Evolutionary conservation across 2,113 vertebrate genomes (phyloP).

Genomic region (Cynopterus brachyotis): DNA sequence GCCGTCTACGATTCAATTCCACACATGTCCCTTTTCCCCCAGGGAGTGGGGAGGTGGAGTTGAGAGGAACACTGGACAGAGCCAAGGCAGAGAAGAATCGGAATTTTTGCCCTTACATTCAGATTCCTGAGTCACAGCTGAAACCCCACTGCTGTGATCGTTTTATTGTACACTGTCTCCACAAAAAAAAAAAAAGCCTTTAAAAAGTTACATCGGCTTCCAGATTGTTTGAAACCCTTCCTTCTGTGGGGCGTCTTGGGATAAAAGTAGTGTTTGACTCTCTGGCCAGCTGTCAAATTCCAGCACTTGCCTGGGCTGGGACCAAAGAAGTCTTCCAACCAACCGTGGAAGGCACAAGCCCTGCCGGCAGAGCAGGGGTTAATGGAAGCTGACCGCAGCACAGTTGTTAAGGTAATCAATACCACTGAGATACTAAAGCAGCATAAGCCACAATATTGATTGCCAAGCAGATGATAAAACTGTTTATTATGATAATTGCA

Average conservation of each 20-base stretch:
- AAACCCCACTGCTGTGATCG: background rate
- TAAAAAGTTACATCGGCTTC: constrained; percentile 5
- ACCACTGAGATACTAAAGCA: constrained; percentile 97
- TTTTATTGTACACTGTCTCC: background rate
- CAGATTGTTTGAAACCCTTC: background rate
- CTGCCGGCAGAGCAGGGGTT: constrained; percentile 80
- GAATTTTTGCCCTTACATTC: background rate
- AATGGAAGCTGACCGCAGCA: constrained; percentile 90
- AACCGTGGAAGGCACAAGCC: background rate
- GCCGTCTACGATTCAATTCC: background rate
- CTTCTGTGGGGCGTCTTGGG: background rate
- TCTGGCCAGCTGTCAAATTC: constrained; percentile 33
- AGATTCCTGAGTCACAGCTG: background rate
- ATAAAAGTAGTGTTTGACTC: background rate
- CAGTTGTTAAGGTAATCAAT: constrained; percentile 96
- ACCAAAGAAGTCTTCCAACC: background rate
- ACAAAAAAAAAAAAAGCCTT: background rate
- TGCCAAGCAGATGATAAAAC: constrained; percentile 95
- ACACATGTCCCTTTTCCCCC: background rate
- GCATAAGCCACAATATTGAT: constrained; percentile 97
- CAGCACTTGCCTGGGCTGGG: background rate
- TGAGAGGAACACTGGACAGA: background rate
- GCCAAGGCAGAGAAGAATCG: background rate
- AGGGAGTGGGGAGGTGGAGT: background rate
- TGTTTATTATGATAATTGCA: constrained; percentile 94